Base-by-base conservation (phyloP, 2,797 vertebrate genomes). In the Helostoma temminkii region DNA sequence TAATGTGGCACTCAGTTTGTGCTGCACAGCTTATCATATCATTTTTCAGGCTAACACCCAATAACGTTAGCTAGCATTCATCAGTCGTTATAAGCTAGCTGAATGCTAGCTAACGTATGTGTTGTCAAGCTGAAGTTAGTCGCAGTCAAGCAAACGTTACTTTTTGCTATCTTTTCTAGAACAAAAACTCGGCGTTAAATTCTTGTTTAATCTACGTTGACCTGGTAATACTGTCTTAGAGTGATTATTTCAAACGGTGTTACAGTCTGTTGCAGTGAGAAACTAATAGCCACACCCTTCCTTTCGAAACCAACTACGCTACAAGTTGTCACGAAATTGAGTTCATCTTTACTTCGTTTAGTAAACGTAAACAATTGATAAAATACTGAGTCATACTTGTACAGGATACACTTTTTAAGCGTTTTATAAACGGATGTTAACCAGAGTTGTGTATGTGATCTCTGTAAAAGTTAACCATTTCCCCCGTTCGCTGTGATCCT, bases 281-380 rank as follows among this genome's bases (percentile, higher is more conserved):
- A 89, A 89, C 85, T 89, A 78, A 83, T 87, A 90, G 81, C 91
- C 91, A 91, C 91, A 91, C 90, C 91, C 91, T 92, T 92, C 81
- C 88, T 91, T 58, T 87, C 80, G 82, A 87, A 84, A 87, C 63
- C 59, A 74, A 67, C 79, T 55, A 37, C 39, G 72, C 50, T 57
- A 16, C 10, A 87, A 87, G 66, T 83, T 85, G 59, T 64, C 45
- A 63, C 55, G 48, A 56, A 66, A 69, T 30, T 45, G 63, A 81
- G 12, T 70, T 66, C 0, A 6, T 37, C 39, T 54, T 34, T 24
- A 43, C 24, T 21, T 10, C n/a, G 9, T 1, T 3, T 18, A 3
- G 28, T 1, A 9, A 14, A 49, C 9, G 1, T 1, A 0, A 26
- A 26, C 24, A 2, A 24, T 1, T 2, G 11, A 32, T 5, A 15